Conservation (phyloP, 2,888 invertebrate genomes). For the Microplitis manilae region DNA sequence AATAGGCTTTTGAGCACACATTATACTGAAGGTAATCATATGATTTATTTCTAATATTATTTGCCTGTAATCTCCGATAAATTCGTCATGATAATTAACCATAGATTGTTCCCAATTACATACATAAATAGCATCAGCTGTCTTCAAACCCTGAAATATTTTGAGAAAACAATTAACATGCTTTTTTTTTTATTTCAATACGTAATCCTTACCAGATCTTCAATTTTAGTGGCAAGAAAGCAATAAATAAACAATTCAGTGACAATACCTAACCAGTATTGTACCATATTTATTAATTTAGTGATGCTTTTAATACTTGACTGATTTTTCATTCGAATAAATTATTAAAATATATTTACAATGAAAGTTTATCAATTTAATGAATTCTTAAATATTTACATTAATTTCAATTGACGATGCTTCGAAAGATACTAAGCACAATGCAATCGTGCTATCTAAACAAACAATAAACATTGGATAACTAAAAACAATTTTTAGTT, state of each 20-base stretch:
- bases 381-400: constrained; percentile 45
- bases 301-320: background rate
- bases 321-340: background rate
- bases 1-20: constrained; percentile 53
- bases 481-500: constrained; percentile 49
- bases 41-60: constrained; percentile 32
- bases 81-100: background rate
- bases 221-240: background rate
- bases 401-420: constrained; percentile 51
- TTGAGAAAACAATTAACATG: background rate
- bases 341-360: background rate
- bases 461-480: constrained; percentile 57
- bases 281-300: background rate
- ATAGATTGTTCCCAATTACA: constrained; percentile 54
- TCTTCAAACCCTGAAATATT: constrained; percentile 48
- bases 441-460: constrained; percentile 50
- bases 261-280: background rate
- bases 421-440: constrained; percentile 58
- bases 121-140: constrained; percentile 52
- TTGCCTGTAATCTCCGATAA: background rate
- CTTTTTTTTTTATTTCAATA: background rate
- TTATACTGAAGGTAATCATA: constrained; percentile 49
- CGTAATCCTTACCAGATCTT: background rate
- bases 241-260: background rate
- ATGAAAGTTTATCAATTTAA: background rate